Percentiles rank a stretch among this genome's conserved stretches.
Evolutionary conservation across 2,888 invertebrate species (phyloP).

Genomic region (Plagodis dolabraria): DNA sequence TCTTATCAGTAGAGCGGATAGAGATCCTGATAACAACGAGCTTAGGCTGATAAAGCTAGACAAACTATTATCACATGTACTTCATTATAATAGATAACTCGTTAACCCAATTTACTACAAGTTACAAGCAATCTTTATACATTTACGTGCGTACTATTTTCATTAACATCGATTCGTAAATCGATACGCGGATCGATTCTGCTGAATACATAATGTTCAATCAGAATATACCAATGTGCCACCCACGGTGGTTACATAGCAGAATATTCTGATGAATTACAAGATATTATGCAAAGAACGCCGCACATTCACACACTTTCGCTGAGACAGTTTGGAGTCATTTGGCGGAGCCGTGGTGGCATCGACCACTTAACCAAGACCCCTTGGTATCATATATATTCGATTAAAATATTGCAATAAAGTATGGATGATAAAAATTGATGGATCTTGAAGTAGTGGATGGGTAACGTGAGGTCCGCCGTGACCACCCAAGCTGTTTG

Average conservation of each 20-base stretch:
- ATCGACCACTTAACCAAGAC: slow-evolving; percentile 51
- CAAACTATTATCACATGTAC: slow-evolving; percentile 28
- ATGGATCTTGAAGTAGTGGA: slow-evolving; percentile 56
- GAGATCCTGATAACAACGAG: slow-evolving; percentile 47
- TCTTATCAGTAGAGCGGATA: slow-evolving; percentile 48
- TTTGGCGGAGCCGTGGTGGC: slow-evolving; percentile 48
- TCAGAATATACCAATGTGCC: slow-evolving; percentile 56
- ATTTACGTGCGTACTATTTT: slow-evolving; percentile 1
- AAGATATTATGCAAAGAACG: slow-evolving; percentile 73
- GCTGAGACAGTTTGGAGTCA: slow-evolving; percentile 77
- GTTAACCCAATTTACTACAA: slow-evolving; percentile 2
- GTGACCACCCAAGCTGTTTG: slow-evolving; percentile 73
- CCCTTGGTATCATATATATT: slow-evolving; percentile 39
- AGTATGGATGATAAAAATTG: slow-evolving; percentile 11
- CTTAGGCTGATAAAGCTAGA: slow-evolving; percentile 42
- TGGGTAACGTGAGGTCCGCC: slow-evolving; percentile 51
- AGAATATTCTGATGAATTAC: slow-evolving; percentile 68
- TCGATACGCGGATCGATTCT: slow-evolving; percentile 20
- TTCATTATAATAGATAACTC: slow-evolving; percentile 14
- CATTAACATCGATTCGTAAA: slow-evolving; percentile 8
- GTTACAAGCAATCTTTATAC: neutral
- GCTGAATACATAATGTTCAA: slow-evolving; percentile 39
- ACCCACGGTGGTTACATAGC: slow-evolving; percentile 67
- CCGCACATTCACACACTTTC: slow-evolving; percentile 75
- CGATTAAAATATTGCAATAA: slow-evolving; percentile 6